Evolutionary conservation across 2,797 vertebrate species (phyloP).

Genomic region (Microchirus variegatus): DNA sequence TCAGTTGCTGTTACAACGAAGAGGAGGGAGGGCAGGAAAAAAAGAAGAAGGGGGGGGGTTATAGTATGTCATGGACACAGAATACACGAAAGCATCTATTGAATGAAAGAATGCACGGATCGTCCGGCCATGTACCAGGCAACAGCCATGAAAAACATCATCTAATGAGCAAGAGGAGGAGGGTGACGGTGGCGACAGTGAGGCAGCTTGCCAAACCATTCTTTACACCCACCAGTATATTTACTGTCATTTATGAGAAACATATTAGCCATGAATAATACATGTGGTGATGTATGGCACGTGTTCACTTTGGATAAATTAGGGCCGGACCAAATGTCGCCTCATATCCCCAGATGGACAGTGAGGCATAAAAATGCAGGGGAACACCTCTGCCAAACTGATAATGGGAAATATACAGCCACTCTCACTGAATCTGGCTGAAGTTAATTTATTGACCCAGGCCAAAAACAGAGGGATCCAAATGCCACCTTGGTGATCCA

Average conservation of each 20-base stretch:
- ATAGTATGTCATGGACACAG: conserved; percentile 43
- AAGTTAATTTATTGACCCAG: conserved; percentile 28
- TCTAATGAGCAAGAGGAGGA: conserved; percentile 29
- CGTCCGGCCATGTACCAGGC: conserved; percentile 70
- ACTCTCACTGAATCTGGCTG: conserved; percentile 45
- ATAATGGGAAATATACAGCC: conserved; percentile 52
- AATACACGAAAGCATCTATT: conserved; percentile 50
- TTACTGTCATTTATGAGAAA: conserved; percentile 68
- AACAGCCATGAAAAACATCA: conserved; percentile 56
- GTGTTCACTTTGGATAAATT: conserved; percentile 54
- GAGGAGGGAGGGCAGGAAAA: not conserved
- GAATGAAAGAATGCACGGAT: conserved; percentile 60
- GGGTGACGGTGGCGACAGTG: conserved; percentile 8
- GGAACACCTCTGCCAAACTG: conserved; percentile 49
- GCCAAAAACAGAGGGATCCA: conserved; percentile 49
- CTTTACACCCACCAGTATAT: conserved; percentile 61
- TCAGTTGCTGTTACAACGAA: conserved; percentile 30
- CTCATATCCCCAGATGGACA: conserved; percentile 56
- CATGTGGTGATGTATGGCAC: conserved; percentile 64
- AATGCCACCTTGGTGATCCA: conserved; percentile 55
- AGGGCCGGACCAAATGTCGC: conserved; percentile 47
- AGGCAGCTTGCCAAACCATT: conserved; percentile 61
- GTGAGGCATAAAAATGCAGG: conserved; percentile 53
- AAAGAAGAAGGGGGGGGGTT: conserved; percentile 29
- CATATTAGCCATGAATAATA: conserved; percentile 76